These are phyloP conservation scores for Petrocephalus zakoni DNA, from an alignment of 2,113 vertebrate genomes.

Conservation along the genomic window DNA sequence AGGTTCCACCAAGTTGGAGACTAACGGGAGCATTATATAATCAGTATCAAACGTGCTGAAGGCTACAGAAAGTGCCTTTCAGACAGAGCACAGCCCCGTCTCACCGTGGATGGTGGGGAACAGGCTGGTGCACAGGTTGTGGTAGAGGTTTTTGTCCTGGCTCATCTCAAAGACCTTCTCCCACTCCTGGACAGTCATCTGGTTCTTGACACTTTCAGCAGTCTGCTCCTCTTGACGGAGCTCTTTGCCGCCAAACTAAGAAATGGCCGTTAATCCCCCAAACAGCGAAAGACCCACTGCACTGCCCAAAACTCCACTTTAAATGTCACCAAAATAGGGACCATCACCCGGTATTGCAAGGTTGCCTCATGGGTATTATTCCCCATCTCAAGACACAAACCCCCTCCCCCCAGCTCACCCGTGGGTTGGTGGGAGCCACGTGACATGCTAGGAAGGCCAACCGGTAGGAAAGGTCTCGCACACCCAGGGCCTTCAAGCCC, in stretches of 20 bases:
- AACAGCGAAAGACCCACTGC: neutral
- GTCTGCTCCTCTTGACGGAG: constrained; percentile 48
- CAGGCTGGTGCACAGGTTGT: constrained; percentile 54
- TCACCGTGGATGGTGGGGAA: constrained; percentile 55
- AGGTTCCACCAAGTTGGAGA: neutral
- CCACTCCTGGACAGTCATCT: constrained; percentile 55
- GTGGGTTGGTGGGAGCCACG: constrained; percentile 49
- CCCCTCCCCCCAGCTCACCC: constrained; percentile 30
- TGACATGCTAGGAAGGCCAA: constrained; percentile 51
- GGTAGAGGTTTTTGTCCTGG: constrained; percentile 57
- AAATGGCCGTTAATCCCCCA: neutral
- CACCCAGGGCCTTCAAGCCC: constrained; percentile 47
- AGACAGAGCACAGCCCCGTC: neutral
- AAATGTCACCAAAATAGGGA: neutral
- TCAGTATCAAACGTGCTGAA: too few species aligned
- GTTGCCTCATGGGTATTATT: neutral
- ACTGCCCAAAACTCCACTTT: neutral
- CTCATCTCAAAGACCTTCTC: constrained; percentile 58
- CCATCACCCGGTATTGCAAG: neutral
- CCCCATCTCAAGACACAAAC: neutral
- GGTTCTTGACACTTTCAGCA: constrained; percentile 53
- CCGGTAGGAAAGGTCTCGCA: constrained; percentile 48
- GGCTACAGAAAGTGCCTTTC: neutral
- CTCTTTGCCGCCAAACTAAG: constrained; percentile 49
- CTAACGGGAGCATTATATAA: neutral